phyloP scores from a whole-genome alignment of 2,888 invertebrate species.

The Apocheima hispidaria region DNA sequence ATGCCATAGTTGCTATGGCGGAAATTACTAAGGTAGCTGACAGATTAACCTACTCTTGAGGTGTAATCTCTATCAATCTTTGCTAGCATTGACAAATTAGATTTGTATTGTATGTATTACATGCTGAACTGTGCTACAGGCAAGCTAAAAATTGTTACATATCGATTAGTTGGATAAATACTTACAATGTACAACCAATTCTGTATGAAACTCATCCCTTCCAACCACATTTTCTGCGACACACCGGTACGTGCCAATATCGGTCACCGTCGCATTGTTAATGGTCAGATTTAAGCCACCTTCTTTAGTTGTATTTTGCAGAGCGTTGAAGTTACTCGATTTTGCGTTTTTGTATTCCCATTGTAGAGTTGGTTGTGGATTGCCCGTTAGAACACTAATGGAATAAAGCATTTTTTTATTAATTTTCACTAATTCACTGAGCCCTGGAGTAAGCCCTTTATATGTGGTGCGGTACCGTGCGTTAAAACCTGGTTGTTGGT shows the following conservation, averaged over 20 bases:
- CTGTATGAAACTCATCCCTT: constrained; percentile 59
- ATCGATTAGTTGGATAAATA: too few relatives aligned
- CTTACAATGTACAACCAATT: constrained; percentile 73
- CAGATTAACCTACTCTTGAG: too few relatives aligned
- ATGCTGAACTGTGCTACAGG: too few relatives aligned
- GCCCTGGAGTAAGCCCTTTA: background rate
- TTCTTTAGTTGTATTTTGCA: constrained; percentile 48
- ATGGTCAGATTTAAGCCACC: constrained; percentile 40
- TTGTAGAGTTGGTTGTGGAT: constrained; percentile 62
- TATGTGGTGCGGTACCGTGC: background rate
- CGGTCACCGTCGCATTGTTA: constrained; percentile 54
- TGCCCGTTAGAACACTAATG: constrained; percentile 66
- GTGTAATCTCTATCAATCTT: too few relatives aligned
- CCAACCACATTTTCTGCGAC: constrained; percentile 68
- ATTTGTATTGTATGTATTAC: too few relatives aligned
- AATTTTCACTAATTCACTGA: background rate
- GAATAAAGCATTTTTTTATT: background rate
- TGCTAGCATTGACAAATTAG: too few relatives aligned
- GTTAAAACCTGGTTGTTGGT: too few relatives aligned
- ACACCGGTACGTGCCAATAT: constrained; percentile 72
- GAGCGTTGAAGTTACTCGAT: constrained; percentile 43
- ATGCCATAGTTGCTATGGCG: too few relatives aligned
- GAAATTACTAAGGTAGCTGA: too few relatives aligned
- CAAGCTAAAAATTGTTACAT: too few relatives aligned
- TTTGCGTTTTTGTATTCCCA: constrained; percentile 59